Evolutionary conservation across 1,140 invertebrate genomes (phyloP).

Genomic region (Brachystomella parvula): DNA sequence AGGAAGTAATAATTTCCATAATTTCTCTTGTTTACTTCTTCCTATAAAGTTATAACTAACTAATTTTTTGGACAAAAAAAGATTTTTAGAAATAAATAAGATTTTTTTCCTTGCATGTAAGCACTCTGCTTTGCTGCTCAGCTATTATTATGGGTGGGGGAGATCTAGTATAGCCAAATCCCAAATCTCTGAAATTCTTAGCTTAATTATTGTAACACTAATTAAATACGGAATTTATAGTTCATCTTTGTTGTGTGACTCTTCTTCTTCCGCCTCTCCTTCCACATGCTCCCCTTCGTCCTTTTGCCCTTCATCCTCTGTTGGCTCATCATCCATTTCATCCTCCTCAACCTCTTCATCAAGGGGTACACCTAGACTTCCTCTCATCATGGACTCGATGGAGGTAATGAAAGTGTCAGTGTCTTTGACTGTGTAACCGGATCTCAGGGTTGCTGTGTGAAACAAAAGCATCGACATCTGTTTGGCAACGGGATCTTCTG

Average conservation of each 20-base stretch:
- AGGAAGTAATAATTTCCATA: too few species aligned
- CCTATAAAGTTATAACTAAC: too few species aligned
- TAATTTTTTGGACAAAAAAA: too few species aligned
- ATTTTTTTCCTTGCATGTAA: slow-evolving; percentile 3
- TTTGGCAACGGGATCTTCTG: slow-evolving; percentile 69
- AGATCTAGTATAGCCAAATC: background rate
- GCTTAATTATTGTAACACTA: background rate
- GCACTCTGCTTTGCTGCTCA: background rate
- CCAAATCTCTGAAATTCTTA: background rate
- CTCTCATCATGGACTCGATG: slow-evolving; percentile 77
- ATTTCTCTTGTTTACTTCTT: too few species aligned
- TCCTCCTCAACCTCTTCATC: slow-evolving; percentile 54
- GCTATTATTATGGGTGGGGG: background rate
- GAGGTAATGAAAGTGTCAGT: slow-evolving; percentile 75
- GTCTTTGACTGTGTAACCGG: slow-evolving; percentile 80
- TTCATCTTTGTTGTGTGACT: too few species aligned
- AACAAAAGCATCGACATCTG: slow-evolving; percentile 87
- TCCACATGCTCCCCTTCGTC: slow-evolving; percentile 32
- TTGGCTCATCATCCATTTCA: slow-evolving; percentile 33
- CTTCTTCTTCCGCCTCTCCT: slow-evolving; percentile 23
- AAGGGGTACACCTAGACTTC: slow-evolving; percentile 68
- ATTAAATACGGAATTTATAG: too few species aligned
- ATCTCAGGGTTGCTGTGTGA: slow-evolving; percentile 83
- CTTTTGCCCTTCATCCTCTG: slow-evolving; percentile 35
- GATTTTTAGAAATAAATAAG: too few species aligned